Evolutionary conservation across 92 coral and sea anemone genomes (phyloP).

Genomic region (Pocillopora grandis): DNA sequence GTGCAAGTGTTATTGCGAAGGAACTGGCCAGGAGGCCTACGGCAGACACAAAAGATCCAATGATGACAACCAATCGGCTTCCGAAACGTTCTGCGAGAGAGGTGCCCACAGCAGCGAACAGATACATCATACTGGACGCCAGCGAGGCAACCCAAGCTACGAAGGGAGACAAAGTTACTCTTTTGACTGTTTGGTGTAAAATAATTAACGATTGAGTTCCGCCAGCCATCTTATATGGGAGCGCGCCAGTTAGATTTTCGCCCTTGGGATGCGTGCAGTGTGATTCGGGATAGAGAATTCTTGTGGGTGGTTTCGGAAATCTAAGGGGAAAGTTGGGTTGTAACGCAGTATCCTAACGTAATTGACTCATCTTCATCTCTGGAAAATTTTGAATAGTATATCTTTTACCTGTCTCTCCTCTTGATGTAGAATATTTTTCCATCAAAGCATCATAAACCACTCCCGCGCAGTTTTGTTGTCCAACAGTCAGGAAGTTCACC

Average conservation of each 20-base stretch:
- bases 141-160: constrained; percentile 79
- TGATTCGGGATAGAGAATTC: too few relatives aligned
- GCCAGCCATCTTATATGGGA: too few relatives aligned
- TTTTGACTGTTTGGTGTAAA: neutral
- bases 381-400: too few relatives aligned
- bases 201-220: neutral
- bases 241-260: too few relatives aligned
- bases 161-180: neutral
- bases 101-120: constrained; percentile 68
- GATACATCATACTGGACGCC: constrained; percentile 63
- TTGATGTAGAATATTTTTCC: constrained; percentile 17
- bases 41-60: constrained; percentile 59
- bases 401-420: constrained; percentile 21
- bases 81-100: constrained; percentile 59
- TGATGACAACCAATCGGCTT: constrained; percentile 63
- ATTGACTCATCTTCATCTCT: too few relatives aligned
- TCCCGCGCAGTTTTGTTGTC: constrained; percentile 29
- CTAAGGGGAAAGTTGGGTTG: too few relatives aligned
- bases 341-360: too few relatives aligned
- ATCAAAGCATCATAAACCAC: constrained; percentile 25
- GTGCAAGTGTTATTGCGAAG: constrained; percentile 48
- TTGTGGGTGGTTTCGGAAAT: too few relatives aligned
- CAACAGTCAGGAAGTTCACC: constrained; percentile 35
- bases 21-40: constrained; percentile 58
- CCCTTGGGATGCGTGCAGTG: too few relatives aligned